Evolutionary conservation across 2,888 invertebrate species (phyloP), one percentile per base, ranked within the genome.

Genomic region (Trissoscelio sp.): DNA sequence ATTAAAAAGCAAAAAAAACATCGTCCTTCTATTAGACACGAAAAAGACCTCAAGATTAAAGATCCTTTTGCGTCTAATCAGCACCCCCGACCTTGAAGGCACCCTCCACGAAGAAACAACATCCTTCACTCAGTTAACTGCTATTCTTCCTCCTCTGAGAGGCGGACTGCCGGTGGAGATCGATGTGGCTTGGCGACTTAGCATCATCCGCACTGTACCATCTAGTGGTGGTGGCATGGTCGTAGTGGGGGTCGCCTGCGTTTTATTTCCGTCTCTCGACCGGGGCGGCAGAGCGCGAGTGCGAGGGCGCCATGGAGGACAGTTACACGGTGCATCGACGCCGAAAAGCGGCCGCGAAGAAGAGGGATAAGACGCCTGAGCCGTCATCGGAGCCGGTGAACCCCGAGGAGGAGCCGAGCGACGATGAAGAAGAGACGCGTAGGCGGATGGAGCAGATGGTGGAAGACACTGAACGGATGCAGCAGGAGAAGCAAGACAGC

Each of bases 291-390:
- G 83, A 74, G 78, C 77, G 67, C 57, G 64, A 73, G 75, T 64
- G 53, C 57, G 57, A 72, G 67, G 82, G 83, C 58, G 83, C 62
- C 60, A 91, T 91, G 90, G 91, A 91, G 86, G 90, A 91, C 83
- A 90, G 89, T 86, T 91, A 91, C 85, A 87, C 88, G 83, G 89
- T 90, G 83, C 89, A 91, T 83, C 85, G 90, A 82, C 89, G 91
- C 53, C 89, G 91, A 22, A 89, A 90, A 73, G 89, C 89, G 16
- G 86, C 85, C 12, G 88, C 87, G 31, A 89, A 85, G 57, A 88
- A 85, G 67, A 89, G 89, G 67, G 90, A 89, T 69, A 90, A 91
- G 80, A 89, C 90, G 5, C 89, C 89, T 16, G 90, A 90, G 2
- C 88, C n/a, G n/a, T n/a, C 89, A 0, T 12, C 57, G 4, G 67